Evolutionary conservation across 2,797 vertebrate species (phyloP).

Genomic region (Euthynnus affinis): DNA sequence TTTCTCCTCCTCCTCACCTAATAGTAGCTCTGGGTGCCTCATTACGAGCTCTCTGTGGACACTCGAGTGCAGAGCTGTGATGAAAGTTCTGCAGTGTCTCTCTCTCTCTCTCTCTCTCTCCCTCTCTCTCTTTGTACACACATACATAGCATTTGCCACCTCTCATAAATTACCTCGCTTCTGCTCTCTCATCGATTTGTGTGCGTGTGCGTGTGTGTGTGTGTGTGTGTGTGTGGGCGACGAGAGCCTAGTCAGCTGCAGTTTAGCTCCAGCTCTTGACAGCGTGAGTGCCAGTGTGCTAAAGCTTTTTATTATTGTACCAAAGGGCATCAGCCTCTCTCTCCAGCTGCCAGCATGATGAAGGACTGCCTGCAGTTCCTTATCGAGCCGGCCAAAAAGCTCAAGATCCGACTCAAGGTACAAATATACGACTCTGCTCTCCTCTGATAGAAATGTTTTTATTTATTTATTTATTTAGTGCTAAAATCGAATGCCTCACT

Average conservation of each 20-base stretch:
- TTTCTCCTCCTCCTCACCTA: conserved; percentile 12
- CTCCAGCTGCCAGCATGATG: conserved; percentile 81
- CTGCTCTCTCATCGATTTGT: conserved; percentile 71
- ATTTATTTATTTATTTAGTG: not conserved
- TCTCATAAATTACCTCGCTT: conserved; percentile 66
- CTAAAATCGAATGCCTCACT: not conserved
- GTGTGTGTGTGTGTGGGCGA: too few relatives aligned
- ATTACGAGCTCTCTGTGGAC: conserved; percentile 67
- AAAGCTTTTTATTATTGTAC: conserved; percentile 63
- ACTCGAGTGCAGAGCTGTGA: conserved; percentile 53
- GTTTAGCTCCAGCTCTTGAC: conserved; percentile 43
- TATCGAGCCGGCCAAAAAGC: conserved; percentile 86
- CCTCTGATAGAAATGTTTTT: not conserved
- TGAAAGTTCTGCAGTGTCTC: conserved; percentile 74
- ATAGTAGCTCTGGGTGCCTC: conserved; percentile 36
- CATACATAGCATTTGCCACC: conserved; percentile 48
- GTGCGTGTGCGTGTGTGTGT: too few relatives aligned
- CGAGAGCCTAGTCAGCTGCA: conserved; percentile 57
- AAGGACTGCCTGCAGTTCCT: conserved; percentile 89
- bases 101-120: conserved; percentile 21
- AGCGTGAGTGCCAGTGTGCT: conserved; percentile 59
- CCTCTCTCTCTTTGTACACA: conserved; percentile 8
- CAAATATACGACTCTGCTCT: not conserved
- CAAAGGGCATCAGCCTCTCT: conserved; percentile 67
- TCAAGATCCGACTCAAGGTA: conserved; percentile 87